Percentiles rank a stretch among this genome's conserved stretches.
These are phyloP conservation scores for Coturnix japonica DNA, from an alignment of 2,113 vertebrate genomes.

Conservation along the genomic window DNA sequence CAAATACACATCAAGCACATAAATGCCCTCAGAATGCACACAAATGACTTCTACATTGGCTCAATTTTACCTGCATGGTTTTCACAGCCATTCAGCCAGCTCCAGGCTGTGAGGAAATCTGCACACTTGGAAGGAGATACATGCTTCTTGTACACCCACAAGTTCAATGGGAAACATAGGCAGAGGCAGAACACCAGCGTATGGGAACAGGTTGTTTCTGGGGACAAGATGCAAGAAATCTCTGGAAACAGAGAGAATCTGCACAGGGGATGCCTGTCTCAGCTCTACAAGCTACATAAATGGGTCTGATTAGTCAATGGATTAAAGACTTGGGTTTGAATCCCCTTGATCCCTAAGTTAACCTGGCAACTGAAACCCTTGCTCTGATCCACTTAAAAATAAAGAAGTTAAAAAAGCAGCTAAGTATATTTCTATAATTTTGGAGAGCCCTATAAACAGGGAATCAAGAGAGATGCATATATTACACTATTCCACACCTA, in stretches of 20 bases:
- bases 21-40: conserved; percentile 23
- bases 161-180: neutral
- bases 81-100: conserved; percentile 10
- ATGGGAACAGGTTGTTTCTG: neutral
- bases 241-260: neutral
- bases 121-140: neutral
- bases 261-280: neutral
- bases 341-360: neutral
- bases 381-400: neutral
- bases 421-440: neutral
- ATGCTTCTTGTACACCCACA: fast-evolving
- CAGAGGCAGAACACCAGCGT: neutral
- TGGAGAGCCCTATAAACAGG: neutral
- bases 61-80: conserved; percentile 22
- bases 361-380: neutral
- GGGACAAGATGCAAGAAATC: neutral
- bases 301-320: neutral
- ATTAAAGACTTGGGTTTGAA: neutral
- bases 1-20: conserved; percentile 18
- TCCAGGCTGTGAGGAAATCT: conserved; percentile 19
- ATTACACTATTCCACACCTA: neutral
- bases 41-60: conserved; percentile 14
- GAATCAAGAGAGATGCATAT: neutral
- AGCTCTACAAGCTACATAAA: neutral
- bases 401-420: no score